Conservation (phyloP, 2,797 vertebrate genomes). For the Tapirus indicus region DNA sequence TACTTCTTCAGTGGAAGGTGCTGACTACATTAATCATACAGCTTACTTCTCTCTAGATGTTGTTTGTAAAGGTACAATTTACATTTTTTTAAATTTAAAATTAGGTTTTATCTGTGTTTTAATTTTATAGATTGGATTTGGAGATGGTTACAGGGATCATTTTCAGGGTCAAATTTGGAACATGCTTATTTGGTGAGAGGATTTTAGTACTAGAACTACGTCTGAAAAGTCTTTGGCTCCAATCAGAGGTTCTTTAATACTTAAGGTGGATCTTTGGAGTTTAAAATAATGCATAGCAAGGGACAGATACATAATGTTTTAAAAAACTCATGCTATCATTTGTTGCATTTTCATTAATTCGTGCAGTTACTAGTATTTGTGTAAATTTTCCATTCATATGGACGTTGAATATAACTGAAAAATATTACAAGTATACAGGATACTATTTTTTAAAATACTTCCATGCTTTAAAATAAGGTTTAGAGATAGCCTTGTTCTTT, state of each 20-base stretch:
- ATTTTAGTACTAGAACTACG: not conserved
- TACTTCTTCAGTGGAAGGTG: constrained; percentile 88
- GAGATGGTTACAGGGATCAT: not conserved
- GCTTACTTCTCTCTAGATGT: constrained; percentile 89
- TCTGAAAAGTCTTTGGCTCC: not conserved
- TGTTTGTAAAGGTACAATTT: constrained; percentile 91
- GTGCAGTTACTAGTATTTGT: not conserved
- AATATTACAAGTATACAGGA: not conserved
- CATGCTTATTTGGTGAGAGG: not conserved
- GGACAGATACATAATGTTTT: not conserved
- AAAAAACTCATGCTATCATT: not conserved
- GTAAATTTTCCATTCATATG: not conserved
- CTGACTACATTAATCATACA: constrained; percentile 91
- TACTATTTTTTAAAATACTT: constrained; percentile 11
- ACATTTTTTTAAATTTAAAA: not conserved
- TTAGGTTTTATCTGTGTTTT: not conserved
- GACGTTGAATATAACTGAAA: not conserved
- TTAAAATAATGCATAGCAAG: not conserved
- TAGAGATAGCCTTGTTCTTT: not conserved
- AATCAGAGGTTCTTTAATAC: not conserved
- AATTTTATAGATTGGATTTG: not conserved
- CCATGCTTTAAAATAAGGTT: not conserved
- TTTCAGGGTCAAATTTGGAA: not conserved
- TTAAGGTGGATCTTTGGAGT: not conserved
- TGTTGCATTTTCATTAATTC: not conserved